Conservation (phyloP, 2,113 vertebrate species). For the Nannospalax galili region DNA sequence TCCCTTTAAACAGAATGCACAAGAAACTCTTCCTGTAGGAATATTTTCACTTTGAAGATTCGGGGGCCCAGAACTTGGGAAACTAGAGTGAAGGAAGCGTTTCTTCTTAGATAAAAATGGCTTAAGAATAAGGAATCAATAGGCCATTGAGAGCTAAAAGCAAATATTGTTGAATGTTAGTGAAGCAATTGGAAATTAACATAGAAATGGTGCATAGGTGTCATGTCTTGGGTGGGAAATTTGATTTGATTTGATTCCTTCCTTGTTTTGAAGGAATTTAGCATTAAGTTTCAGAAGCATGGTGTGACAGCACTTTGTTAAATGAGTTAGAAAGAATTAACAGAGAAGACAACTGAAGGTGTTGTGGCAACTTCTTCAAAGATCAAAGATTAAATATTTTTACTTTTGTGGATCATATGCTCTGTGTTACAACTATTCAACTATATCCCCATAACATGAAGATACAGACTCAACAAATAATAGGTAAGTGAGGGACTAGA, state of each 20-base stretch:
- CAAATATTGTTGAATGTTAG: not conserved
- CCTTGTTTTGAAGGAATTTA: not conserved
- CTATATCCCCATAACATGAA: not conserved
- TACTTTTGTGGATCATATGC: not conserved
- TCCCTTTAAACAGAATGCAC: not conserved
- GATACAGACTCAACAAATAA: not conserved
- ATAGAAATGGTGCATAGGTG: not conserved
- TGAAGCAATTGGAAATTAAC: not conserved
- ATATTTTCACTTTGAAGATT: not conserved
- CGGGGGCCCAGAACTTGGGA: not conserved
- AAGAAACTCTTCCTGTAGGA: not conserved
- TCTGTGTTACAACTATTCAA: not conserved
- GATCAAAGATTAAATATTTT: not conserved
- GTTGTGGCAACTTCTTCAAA: not conserved
- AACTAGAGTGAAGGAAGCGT: not conserved
- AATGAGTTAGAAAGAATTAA: not conserved
- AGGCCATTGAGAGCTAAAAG: not conserved
- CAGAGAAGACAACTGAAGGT: not conserved
- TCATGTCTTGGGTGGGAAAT: not conserved
- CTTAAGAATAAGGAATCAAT: not conserved
- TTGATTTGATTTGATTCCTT: too few species aligned
- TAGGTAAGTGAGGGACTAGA: not conserved
- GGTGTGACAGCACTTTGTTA: not conserved
- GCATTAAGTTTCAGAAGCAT: not conserved
- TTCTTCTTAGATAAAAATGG: not conserved